Evolutionary conservation across 1,140 invertebrate genomes (phyloP), one percentile per base, ranked within the genome.

Genomic region (Aphelenchoides besseyi): DNA sequence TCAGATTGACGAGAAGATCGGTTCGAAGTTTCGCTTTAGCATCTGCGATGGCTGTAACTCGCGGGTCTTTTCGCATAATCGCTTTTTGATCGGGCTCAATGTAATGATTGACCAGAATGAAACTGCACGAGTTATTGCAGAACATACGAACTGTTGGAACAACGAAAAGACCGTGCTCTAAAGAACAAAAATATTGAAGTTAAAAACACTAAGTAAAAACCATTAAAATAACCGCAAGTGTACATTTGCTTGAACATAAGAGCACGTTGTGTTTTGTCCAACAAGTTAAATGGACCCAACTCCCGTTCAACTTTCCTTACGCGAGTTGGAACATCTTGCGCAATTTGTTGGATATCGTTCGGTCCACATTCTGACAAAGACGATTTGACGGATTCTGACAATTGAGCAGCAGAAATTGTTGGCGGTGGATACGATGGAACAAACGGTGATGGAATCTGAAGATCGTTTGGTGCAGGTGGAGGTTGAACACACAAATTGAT

Each of bases 401-500:
- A 23, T 8, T 8, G 18, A 23, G 55, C 55, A 23, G 55, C 55
- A 18, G 55, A 33, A 33, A 59, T 12, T 23, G 41, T 48, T 48
- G 55, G 55, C 55, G 18, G 18, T 23, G 26, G n/a, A n/a, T n/a
- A n/a, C n/a, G n/a, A n/a, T n/a, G n/a, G n/a, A n/a, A n/a, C n/a
- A n/a, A n/a, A n/a, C n/a, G 5, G 5, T 5, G 18, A 59, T 28
- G 55, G 55, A 33, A 59, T 8, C 5, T 59, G 5, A 5, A 59
- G 18, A 8, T 59, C 55, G 55, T 28, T 8, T 28, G 55, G 55
- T 8, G 55, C 55, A 8, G 55, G 55, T 28, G 55, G 55, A 5
- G 55, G 55, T 33, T 59, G 55, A 28, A 59, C 32, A 23, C 55
- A 59, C 5, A 59, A 18, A 33, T 59, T 59, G 55, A 29, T 28